Evolutionary conservation across 2,888 invertebrate species (phyloP), one percentile per base, ranked within the genome.

Genomic region (Lasiommata megera): DNA sequence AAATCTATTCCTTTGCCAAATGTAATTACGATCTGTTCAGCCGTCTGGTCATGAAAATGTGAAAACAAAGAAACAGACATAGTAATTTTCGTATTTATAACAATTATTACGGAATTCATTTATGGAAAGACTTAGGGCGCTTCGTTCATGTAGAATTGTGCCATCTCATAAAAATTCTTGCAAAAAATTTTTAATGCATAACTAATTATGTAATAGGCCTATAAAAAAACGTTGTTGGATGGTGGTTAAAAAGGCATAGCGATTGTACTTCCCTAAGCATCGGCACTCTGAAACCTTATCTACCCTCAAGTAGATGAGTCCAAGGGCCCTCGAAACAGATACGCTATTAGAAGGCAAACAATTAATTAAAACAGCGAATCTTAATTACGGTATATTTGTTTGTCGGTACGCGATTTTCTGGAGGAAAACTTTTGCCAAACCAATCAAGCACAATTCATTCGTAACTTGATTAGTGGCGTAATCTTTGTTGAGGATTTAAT

Each of bases 371-470:
- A 60, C 60, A 61, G 63, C 51, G 59, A 64, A 66, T 67, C 61
- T 65, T 65, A 68, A 69, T 68, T 65, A 65, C 62, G 11, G 46
- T 41, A 66, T 67, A 64, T 64, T 70, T 66, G 64, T 67, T 66
- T 52, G 58, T 58, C 61, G 52, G 56, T 53, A 43, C 55, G 59
- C 60, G 62, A 66, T 67, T 66, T 63, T 56, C 63, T 59, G 50
- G 52, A 54, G 57, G 62, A 63, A 64, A 67, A 65, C 60, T 68
- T 67, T 23, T 56, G 58, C 51, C 37, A 59, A 46, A 65, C 61
- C 51, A 65, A 65, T 69, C 64, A 67, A 60, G 44, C 62, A 57
- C 61, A 66, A 57, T 70, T 66, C 62, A 65, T 64, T 65, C 46
- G 47, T 51, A 58, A 66, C 55, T 62, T 62, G 60, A 60, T 60